Evolutionary conservation across 2,888 invertebrate genomes (phyloP), one percentile per base, ranked within the genome.

Genomic region (Hypercompe scribonia): DNA sequence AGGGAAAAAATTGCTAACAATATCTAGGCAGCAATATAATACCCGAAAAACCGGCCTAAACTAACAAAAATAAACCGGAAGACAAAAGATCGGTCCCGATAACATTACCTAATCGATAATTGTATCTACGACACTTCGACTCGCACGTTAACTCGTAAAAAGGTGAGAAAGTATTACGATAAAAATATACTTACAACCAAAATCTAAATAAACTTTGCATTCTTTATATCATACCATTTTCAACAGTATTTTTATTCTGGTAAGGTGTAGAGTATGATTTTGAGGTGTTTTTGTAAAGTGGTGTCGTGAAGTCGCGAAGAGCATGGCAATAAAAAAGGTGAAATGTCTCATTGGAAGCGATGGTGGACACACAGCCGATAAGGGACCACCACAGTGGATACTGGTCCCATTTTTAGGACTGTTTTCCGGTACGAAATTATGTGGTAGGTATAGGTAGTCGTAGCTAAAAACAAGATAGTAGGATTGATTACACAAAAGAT

Each of bases 21-120:
- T 84, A 86, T 81, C 80, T 76, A 79, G 34, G 76, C 84, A 92
- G 90, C 90, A 89, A 90, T 93, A 92, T 88, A 86, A 92, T 88
- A 88, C 90, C 86, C 86, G 86, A 88, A 90, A 46, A 90, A 89
- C 87, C 80, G 88, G 85, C 94, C 93, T 94, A 94, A 95, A 92
- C 89, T 92, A 94, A 95, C 92, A 93, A 90, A 92, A 90, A 90
- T 91, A 89, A 88, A 94, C 95, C 95, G 95, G 95, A 95, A 95
- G 94, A 95, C 94, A 91, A 90, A 88, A 95, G 95, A 95, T 95
- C 90, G 92, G 88, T 68, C 86, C 86, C 85, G 95, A 95, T 95
- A 95, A 94, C 91, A 92, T 94, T 92, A 94, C 94, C 93, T 95
- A 95, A 95, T 95, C 95, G 95, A 95, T 95, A 95, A 95, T 95